Evolutionary conservation across 1,140 invertebrate species (phyloP), one percentile per base, ranked within the genome.

Genomic region (Drosophila truncata): DNA sequence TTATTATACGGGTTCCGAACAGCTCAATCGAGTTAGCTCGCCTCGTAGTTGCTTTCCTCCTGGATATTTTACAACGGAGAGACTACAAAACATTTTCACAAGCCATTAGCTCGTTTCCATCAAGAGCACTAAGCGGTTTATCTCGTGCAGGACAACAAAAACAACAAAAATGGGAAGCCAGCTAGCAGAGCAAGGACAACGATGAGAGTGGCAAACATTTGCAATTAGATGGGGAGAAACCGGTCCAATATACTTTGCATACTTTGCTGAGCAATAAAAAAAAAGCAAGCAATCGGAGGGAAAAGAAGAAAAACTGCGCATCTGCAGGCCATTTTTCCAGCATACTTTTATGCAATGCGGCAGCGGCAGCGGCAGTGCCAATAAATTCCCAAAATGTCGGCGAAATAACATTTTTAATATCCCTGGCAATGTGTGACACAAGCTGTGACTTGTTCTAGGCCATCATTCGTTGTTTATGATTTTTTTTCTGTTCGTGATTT

Each of bases 81-180:
- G 57, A 29, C 65, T 72, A 63, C 46, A 77, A 67, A 72, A 47
- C 71, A 85, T 83, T 84, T 85, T 81, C 66, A 84, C 82, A 85
- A 85, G 66, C 81, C 81, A 84, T 84, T 84, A 81, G 72, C 82
- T 81, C 49, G 77, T 64, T 81, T 73, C 81, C 71, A 84, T 84
- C 81, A 84, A 65, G 61, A 42, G 20, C 41, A 46, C 66, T 84
- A 85, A 84, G 81, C 81, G 72, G 82, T 83, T 84, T 85, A 84
- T 84, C 82, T 80, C 41, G 57, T 25, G 50, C 69, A 73, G 58
- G 52, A 59, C 58, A 33, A 52, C 55, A 41, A 8, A n/a, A n/a
- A n/a, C n/a, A n/a, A n/a, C n/a, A n/a, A n/a, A n/a, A n/a, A n/a
- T n/a, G 39, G 23, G 44, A 55, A 23, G 37, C 27, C 27, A 44